A percentile compares a stretch with the other conserved stretches of the same genome.
These are phyloP conservation scores for Scrobipalpa atriplicella DNA, from an alignment of 2,888 invertebrate species.

Conservation along the genomic window DNA sequence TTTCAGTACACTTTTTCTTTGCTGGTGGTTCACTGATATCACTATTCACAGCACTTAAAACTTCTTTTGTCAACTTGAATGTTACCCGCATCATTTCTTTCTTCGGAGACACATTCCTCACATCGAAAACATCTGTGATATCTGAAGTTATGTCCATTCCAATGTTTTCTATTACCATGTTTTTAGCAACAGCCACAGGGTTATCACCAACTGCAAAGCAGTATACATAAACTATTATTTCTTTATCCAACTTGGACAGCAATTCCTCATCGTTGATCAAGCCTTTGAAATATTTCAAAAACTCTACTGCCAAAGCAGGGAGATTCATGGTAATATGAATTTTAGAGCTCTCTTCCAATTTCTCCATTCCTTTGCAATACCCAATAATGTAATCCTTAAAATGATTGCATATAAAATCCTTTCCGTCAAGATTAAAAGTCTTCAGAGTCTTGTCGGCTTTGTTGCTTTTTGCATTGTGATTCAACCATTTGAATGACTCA, in stretches of 20 bases:
- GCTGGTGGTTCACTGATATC: conserved; percentile 56
- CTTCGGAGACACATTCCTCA: conserved; percentile 96
- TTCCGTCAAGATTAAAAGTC: conserved; percentile 93
- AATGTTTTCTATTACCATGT: conserved; percentile 84
- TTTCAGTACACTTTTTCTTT: conserved; percentile 59
- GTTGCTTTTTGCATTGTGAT: conserved; percentile 90
- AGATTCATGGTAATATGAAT: conserved; percentile 97
- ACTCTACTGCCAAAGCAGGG: conserved; percentile 95
- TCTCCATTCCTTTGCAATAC: conserved; percentile 66
- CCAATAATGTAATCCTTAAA: conserved; percentile 85
- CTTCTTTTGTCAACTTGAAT: conserved; percentile 84
- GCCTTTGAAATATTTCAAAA: conserved; percentile 89
- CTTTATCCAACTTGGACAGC: conserved; percentile 62
- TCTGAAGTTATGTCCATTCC: conserved; percentile 78
- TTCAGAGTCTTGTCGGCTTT: conserved; percentile 84
- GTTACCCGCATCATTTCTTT: conserved; percentile 98
- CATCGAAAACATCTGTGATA: conserved; percentile 86
- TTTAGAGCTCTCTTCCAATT: conserved; percentile 56
- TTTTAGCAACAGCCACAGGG: conserved; percentile 76
- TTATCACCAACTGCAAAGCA: conserved; percentile 90
- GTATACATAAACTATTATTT: conserved; percentile 91
- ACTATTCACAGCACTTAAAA: conserved; percentile 49
- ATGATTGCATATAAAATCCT: conserved; percentile 90
- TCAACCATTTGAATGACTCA: conserved; percentile 93
- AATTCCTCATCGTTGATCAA: conserved; percentile 78